Evolutionary conservation across 2,797 vertebrate species (phyloP), one percentile per base, ranked within the genome.

Genomic region (Sebastes nivosus): DNA sequence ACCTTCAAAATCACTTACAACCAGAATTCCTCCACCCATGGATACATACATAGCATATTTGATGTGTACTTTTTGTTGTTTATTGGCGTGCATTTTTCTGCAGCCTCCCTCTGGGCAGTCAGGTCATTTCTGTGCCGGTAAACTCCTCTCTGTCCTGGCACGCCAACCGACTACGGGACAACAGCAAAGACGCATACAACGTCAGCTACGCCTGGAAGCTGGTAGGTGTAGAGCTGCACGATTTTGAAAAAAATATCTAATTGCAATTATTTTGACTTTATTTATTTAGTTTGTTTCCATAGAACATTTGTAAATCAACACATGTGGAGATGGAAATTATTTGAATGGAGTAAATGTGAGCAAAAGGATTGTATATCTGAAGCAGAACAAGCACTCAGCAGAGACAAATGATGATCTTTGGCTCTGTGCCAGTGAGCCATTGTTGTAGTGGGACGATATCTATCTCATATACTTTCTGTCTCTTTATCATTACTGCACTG

Each of bases 191-290:
- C 6, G 96, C 97, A 2, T 99, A 99, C 93, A 99, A 99, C 0
- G 98, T 99, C 92, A 99, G 98, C 96, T 99, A 99, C 0, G 98
- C 99, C 90, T 99, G 99, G 99, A 99, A 99, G 90, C 97, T 99
- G 98, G 99, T 99, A 89, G 12, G 93, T 81, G 54, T 66, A 24
- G 42, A 46, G 42, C 42, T 46, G 42, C 14, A 42, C 14, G 0
- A 16, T 42, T 42, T 42, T 16, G 38, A 42, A 42, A 42, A 42
- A 42, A 42, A 42, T 42, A 42, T 42, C 38, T 42, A 42, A 42
- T 42, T 42, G 38, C 16, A 0, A 18, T 46, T 46, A 18, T 46
- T 46, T 46, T 46, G 42, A 46, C 42, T 46, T 38, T 38, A 38
- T 38, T 38, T 38, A 38, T 38, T 38, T 66, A 60, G 25, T 70